Base-by-base conservation (phyloP, 2,888 invertebrate species). In the Drosophila peninsularis region DNA sequence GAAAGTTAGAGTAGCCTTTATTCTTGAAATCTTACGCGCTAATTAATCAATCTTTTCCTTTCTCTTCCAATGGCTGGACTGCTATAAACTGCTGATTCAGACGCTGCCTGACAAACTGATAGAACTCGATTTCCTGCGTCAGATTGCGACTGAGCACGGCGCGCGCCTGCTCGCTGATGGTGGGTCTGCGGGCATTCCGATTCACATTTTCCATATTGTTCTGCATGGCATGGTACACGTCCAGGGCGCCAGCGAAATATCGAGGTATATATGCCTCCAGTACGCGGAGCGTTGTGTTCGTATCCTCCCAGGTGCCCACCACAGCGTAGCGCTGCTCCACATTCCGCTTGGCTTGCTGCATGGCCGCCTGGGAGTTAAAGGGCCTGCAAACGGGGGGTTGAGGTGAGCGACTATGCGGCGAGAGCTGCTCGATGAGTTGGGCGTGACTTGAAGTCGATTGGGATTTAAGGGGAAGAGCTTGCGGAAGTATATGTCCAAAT, bases 101-200 rank as follows among this genome's bases (percentile, higher is more conserved):
- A 82, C 97, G 93, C 90, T 97, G 97, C 82, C 95, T 95, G 91
- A 97, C 97, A 91, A 97, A 97, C 89, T 97, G 95, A 92, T 97
- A 97, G 92, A 97, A 97, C 88, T 97, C 97, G 10, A 97, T 96
- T 93, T 97, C 97, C 55, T 96, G 94, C 0, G 97, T 97, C 91
- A 97, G 96, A 92, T 97, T 97, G 47, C 94, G 94, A 74, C 96
- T 94, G 3, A 97, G 96, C 41, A 97, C 94, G 27, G 96, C 94
- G 89, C 97, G 97, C 6, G 97, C 95, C 82, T 95, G 95, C 82
- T 96, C 96, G 27, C 95, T 95, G 1, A 97, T 96, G 0, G 95
- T 95, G 1, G 97, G 97, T 88, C 97, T 96, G 93, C 96, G 96
- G 0, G 41, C 36, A 91, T 97, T 97, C 67, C 95, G 94, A 78